Evolutionary conservation across 2,797 vertebrate species (phyloP).

Genomic region (Cuniculus paca): DNA sequence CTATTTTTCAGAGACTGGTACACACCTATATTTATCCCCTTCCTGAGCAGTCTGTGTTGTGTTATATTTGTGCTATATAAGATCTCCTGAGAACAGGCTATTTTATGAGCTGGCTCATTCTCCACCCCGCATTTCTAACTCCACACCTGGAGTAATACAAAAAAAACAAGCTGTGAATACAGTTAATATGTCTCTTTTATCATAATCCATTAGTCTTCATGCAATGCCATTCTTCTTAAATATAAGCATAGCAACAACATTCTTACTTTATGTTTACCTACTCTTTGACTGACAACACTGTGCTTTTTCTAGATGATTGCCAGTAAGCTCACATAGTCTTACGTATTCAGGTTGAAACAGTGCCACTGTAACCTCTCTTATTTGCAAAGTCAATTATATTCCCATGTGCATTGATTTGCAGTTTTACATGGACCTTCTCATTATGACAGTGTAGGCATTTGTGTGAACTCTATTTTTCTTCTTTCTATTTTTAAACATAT

Average conservation of each 20-base stretch:
- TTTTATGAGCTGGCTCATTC: not conserved
- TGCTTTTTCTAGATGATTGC: slow-evolving; percentile 6
- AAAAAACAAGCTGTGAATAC: slow-evolving; percentile 5
- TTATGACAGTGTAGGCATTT: not conserved
- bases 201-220: not conserved
- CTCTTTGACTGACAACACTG: not conserved
- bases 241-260: not conserved
- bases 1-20: not conserved
- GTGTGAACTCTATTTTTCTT: not conserved
- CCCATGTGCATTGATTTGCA: not conserved
- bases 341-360: slow-evolving; percentile 23
- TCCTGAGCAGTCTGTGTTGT: not conserved
- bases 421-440: not conserved
- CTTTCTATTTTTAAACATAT: not conserved
- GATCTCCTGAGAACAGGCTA: not conserved
- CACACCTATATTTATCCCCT: not conserved
- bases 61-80: not conserved
- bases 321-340: not conserved
- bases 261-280: slow-evolving; percentile 14
- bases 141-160: not conserved
- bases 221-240: slow-evolving; percentile 4
- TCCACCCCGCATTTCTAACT: not conserved
- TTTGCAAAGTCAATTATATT: slow-evolving; percentile 7
- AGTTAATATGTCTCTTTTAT: not conserved
- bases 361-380: not conserved